Evolutionary conservation across 2,797 vertebrate genomes (phyloP), one percentile per base, ranked within the genome.

Genomic region (Poecile montanus): DNA sequence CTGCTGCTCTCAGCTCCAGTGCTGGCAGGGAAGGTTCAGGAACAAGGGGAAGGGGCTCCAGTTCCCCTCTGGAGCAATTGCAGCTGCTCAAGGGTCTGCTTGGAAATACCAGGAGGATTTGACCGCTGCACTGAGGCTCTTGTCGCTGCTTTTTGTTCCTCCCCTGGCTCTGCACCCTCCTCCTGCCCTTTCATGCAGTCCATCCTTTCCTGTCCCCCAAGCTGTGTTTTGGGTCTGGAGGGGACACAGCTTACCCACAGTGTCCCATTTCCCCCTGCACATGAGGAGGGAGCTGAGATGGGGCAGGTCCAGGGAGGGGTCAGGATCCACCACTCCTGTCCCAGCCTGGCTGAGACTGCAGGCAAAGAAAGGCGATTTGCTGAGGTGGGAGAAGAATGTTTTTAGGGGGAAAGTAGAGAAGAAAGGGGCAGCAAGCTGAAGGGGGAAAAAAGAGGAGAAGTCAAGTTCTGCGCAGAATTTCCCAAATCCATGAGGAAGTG

Each of bases 101-200:
- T 51, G 68, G 0, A 6, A 84, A 27, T 0, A 27, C 3, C 10
- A 32, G 13, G 19, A 87, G 29, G 22, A 42, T 68, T 53, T 0
- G 2, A 62, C 20, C 3, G 0, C 76, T 68, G 42, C 38, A 16
- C 70, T n/a, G 50, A 57, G 40, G n/a, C 5, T 62, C 27, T 73
- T 29, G 32, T 16, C 2, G 1, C 40, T 73, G 36, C 26, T 70
- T 66, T 82, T 56, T 42, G 1, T 38, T 16, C n/a, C n/a, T 79
- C 11, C 13, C 10, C 19, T 53, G 32, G 34, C 9, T 78, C 56
- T 68, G 48, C 48, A 54, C 16, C 14, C 34, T 88, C 30, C 61
- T 73, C 36, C 56, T 73, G 26, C 29, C 45, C 16, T 74, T 75
- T 22, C n/a, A 3, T 11, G 34, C n/a, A 16, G 7, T 26, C n/a